Evolutionary conservation across 2,888 invertebrate species (phyloP).

Genomic region (Bombyx huttoni): DNA sequence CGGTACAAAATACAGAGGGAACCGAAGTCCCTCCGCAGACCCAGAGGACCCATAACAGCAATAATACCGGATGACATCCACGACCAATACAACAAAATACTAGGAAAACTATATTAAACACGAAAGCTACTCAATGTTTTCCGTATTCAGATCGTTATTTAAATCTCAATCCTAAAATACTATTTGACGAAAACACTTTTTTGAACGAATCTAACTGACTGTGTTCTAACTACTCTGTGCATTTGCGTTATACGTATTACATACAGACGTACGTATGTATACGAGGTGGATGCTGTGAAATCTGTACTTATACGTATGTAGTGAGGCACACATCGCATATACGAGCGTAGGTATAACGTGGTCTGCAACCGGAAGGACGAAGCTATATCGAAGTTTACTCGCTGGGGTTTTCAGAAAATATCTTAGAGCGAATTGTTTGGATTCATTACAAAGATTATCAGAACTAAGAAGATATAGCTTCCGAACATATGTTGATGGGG

Average conservation of each 20-base stretch:
- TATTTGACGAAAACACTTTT: no score
- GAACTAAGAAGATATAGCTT: no score
- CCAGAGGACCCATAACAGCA: no score
- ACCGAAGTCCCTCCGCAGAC: no score
- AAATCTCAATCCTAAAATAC: no score
- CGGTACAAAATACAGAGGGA: no score
- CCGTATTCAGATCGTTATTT: no score
- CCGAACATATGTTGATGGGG: no score
- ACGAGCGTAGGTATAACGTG: background rate
- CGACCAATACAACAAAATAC: no score
- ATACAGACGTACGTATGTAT: background rate
- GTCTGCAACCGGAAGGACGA: background rate
- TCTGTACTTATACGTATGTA: background rate
- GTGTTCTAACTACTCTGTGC: background rate
- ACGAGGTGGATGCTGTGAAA: background rate
- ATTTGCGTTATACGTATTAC: background rate
- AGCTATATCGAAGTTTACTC: background rate
- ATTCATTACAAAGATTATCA: background rate
- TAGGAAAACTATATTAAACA: no score
- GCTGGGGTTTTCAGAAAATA: background rate
- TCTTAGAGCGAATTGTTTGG: background rate
- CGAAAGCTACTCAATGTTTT: no score
- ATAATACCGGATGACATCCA: no score
- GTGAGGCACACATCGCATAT: background rate
- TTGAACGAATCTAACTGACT: background rate